Evolutionary conservation across 1,140 invertebrate genomes (phyloP), one percentile per base, ranked within the genome.

Genomic region (Bombus huntii): DNA sequence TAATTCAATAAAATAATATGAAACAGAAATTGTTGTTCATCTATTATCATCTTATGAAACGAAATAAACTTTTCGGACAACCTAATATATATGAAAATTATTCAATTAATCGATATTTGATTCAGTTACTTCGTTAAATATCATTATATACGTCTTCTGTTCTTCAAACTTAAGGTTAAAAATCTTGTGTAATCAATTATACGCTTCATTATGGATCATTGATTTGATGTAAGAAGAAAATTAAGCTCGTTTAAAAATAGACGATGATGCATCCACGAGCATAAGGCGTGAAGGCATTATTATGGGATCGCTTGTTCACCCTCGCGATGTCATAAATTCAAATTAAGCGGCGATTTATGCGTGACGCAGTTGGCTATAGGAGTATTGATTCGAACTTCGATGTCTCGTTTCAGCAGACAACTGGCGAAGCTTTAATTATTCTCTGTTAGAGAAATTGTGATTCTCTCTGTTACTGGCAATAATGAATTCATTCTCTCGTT

Each of bases 321-420:
- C 77, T 31, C 28, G 31, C 74, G 47, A 57, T 78, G 83, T 88
- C 87, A 89, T 89, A 87, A 89, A 89, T 89, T 89, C 74, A 89
- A 81, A 89, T 89, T 89, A 83, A 74, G 53, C 66, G 87, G 31
- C 47, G 68, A 89, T 89, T 89, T 89, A 89, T 89, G 76, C 76
- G 57, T 59, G 59, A 47, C 71, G 76, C 59, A 44, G 62, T 75
- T 68, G 39, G 57, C 65, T 34, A 62, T 53, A 2, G 18, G 28
- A 31, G 87, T 89, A 83, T 87, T 65, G 84, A 89, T 87, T 85
- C 65, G 44, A 42, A 25, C 34, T 72, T 65, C 42, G 57, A 77
- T 68, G 73, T 44, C 68, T 88, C 59, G 78, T 88, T 85, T 57
- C 57, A 66, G 75, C 66, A n/a, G 47, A 65, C 39, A 34, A 37